Conservation (phyloP, 2,113 vertebrate genomes). For the Holacanthus passer region DNA sequence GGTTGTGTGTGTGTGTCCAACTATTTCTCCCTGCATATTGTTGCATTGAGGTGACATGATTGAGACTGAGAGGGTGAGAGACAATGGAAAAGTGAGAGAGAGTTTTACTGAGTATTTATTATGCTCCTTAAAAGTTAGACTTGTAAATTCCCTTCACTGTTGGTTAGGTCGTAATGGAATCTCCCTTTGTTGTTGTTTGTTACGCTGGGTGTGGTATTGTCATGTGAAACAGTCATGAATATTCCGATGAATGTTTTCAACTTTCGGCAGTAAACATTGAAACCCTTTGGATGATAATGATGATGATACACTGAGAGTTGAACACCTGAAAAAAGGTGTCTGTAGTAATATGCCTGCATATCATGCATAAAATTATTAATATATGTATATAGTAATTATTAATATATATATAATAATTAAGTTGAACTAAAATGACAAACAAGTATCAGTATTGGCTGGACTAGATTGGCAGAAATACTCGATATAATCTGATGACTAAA, state of each 20-base stretch:
- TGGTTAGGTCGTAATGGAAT: not conserved
- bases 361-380: too few relatives aligned
- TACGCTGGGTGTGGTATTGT: not conserved
- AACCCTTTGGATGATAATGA: too few relatives aligned
- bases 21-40: slow-evolving; percentile 17
- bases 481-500: too few relatives aligned
- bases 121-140: not conserved
- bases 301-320: not conserved
- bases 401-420: too few relatives aligned
- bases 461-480: too few relatives aligned
- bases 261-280: not conserved
- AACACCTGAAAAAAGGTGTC: not conserved
- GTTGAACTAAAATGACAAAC: too few relatives aligned
- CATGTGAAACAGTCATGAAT: not conserved
- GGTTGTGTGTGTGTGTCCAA: slow-evolving; percentile 1
- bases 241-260: not conserved
- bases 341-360: too few relatives aligned
- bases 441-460: too few relatives aligned
- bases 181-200: not conserved
- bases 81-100: not conserved
- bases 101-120: not conserved
- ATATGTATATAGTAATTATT: too few relatives aligned
- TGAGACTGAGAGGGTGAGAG: not conserved
- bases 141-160: not conserved
- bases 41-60: slow-evolving; percentile 25